These are phyloP conservation scores for Torymus tubicola DNA, from an alignment of 2,888 invertebrate genomes.

Conservation along the genomic window DNA sequence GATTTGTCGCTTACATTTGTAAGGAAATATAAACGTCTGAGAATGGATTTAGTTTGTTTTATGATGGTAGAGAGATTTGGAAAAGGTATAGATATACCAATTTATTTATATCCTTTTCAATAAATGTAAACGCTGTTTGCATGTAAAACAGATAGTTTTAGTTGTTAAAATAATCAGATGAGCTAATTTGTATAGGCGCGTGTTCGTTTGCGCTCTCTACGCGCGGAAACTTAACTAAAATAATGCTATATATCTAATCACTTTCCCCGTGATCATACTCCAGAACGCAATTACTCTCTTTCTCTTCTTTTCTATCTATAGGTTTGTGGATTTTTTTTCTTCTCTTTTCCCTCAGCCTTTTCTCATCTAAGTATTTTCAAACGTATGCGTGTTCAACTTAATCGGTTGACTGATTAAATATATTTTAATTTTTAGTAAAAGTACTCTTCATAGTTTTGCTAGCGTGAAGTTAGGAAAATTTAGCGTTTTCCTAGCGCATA, in stretches of 20 bases:
- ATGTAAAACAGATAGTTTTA: no score
- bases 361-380: background rate
- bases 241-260: slow-evolving; percentile 62
- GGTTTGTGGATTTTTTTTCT: slow-evolving; percentile 4
- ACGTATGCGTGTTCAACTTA: slow-evolving; percentile 63
- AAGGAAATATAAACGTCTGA: no score
- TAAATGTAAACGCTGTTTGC: no score
- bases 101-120: no score
- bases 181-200: no score
- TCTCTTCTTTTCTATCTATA: slow-evolving; percentile 33
- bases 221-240: slow-evolving; percentile 25
- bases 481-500: background rate
- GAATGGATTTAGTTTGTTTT: no score
- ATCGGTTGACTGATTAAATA: slow-evolving; percentile 57
- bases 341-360: background rate
- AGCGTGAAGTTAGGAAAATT: background rate
- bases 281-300: slow-evolving; percentile 67
- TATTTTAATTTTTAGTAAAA: slow-evolving; percentile 45
- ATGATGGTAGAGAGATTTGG: no score
- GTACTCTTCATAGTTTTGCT: slow-evolving; percentile 35
- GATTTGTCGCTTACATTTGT: no score
- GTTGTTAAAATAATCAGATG: no score
- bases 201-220: background rate
- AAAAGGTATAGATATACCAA: no score
- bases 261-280: slow-evolving; percentile 68